Conservation (phyloP, 2,113 vertebrate genomes). For the Ophthalmotilapia sp. region DNA sequence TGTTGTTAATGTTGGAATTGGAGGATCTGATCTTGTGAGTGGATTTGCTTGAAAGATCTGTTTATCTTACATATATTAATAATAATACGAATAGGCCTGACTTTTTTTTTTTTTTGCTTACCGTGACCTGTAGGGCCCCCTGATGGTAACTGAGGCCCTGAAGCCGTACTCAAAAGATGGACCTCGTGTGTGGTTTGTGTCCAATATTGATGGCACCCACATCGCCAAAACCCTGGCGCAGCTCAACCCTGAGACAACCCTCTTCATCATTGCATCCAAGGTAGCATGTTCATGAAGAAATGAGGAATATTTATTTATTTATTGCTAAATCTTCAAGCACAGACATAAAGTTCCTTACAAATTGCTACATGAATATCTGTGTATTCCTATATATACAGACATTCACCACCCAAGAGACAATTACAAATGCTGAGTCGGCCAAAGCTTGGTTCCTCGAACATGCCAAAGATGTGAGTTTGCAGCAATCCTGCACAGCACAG, state of each 20-base stretch:
- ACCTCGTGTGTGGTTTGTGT: slow-evolving; percentile 93
- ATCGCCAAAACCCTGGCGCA: slow-evolving; percentile 88
- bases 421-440: slow-evolving; percentile 94
- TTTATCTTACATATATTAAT: background rate
- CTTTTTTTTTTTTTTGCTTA: background rate
- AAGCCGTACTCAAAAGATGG: slow-evolving; percentile 88
- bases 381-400: slow-evolving; percentile 72
- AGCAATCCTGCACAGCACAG: background rate
- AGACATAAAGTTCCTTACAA: background rate
- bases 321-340: background rate
- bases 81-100: background rate
- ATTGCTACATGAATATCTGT: background rate
- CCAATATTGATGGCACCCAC: slow-evolving; percentile 97
- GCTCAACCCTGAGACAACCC: slow-evolving; percentile 83
- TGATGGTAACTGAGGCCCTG: slow-evolving; percentile 96
- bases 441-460: slow-evolving; percentile 89
- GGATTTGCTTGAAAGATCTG: background rate
- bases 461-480: slow-evolving; percentile 86
- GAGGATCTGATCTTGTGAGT: slow-evolving; percentile 93
- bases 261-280: slow-evolving; percentile 97
- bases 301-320: background rate
- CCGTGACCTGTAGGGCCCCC: slow-evolving; percentile 76
- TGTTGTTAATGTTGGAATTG: slow-evolving; percentile 91
- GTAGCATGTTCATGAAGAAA: slow-evolving; percentile 44
- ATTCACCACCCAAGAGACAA: slow-evolving; percentile 97